Percentiles rank a stretch among this genome's conserved stretches.
Conservation (phyloP, 2,888 invertebrate species). For the Unio delphinus region DNA sequence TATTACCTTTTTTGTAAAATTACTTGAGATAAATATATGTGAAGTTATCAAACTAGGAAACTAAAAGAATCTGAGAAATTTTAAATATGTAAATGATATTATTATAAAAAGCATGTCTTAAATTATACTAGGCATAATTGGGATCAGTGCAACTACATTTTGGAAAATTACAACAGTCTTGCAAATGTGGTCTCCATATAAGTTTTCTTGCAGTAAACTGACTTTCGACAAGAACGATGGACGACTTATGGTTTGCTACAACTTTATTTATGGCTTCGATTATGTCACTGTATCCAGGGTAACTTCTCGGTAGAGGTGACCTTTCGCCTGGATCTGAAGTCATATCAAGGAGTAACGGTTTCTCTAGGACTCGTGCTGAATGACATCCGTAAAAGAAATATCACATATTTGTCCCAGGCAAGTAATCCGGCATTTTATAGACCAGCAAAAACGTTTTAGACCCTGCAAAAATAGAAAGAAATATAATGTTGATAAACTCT, state of each 20-base stretch:
- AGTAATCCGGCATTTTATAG: conserved; percentile 61
- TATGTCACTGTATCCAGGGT: conserved; percentile 30
- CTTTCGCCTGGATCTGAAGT: conserved; percentile 72
- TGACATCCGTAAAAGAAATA: conserved; percentile 50
- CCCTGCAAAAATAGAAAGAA: conserved; percentile 25
- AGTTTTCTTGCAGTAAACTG: conserved; percentile 56
- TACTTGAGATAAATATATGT: too few relatives aligned
- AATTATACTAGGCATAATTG: conserved; percentile 13
- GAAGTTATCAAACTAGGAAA: too few relatives aligned
- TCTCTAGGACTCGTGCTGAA: conserved; percentile 64
- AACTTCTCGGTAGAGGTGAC: conserved; percentile 55
- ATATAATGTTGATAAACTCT: too few relatives aligned
- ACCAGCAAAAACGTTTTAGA: conserved; percentile 67
- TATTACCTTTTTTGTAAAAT: too few relatives aligned
- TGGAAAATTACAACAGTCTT: conserved; percentile 70
- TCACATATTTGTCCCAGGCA: conserved; percentile 60
- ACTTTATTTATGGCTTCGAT: conserved; percentile 39
- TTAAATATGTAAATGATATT: too few relatives aligned
- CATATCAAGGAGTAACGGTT: conserved; percentile 72
- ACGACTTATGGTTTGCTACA: conserved; percentile 46
- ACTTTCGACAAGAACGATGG: conserved; percentile 47
- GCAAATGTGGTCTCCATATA: conserved; percentile 66
- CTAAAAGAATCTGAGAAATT: too few relatives aligned
- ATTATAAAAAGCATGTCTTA: too few relatives aligned
- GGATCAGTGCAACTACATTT: conserved; percentile 51